Evolutionary conservation across 1,140 invertebrate genomes (phyloP).

Genomic region (Diorhabda sublineata): DNA sequence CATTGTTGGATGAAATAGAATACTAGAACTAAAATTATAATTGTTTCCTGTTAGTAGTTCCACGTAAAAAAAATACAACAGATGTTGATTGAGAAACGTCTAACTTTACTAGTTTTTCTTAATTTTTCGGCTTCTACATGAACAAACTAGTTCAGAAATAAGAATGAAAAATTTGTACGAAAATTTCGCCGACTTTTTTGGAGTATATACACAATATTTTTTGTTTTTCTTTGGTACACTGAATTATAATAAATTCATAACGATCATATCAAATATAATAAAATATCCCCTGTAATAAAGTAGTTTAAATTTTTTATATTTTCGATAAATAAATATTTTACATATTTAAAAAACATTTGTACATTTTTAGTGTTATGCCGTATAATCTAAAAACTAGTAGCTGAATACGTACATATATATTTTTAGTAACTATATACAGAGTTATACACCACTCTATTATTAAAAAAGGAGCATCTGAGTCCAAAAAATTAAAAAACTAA

Average conservation of each 20-base stretch:
- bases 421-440: conserved; percentile 23
- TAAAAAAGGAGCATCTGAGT: too few species aligned
- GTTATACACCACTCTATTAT: conserved; percentile 13
- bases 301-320: conserved; percentile 27
- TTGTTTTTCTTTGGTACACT: conserved; percentile 40
- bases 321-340: conserved; percentile 40
- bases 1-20: conserved; percentile 5
- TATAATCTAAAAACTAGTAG: conserved; percentile 23
- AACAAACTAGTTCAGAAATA: background rate
- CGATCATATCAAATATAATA: conserved; percentile 38
- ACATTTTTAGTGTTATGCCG: conserved; percentile 30
- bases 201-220: conserved; percentile 29
- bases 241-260: conserved; percentile 36
- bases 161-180: conserved; percentile 4
- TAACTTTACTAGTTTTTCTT: background rate
- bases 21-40: conserved; percentile 15
- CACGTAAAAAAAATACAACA: background rate
- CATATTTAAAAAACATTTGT: conserved; percentile 38
- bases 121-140: conserved; percentile 7
- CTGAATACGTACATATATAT: conserved; percentile 9
- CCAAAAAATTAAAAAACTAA: conserved; percentile 5
- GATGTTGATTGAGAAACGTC: too few species aligned
- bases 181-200: conserved; percentile 30
- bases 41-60: conserved; percentile 18
- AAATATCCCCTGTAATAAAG: conserved; percentile 37